Evolutionary conservation across 2,888 invertebrate genomes (phyloP).

Genomic region (Amphipyra berbera): DNA sequence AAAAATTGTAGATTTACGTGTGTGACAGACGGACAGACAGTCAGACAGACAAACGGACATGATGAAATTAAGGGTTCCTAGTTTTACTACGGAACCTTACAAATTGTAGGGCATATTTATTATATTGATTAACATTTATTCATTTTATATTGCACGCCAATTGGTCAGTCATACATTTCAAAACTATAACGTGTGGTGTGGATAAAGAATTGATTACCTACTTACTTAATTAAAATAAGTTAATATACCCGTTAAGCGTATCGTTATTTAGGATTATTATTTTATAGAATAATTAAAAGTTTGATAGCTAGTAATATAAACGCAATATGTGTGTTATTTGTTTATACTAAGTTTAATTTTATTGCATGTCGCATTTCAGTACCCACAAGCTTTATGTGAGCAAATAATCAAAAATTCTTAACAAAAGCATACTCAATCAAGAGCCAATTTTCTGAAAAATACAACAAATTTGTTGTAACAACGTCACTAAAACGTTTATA

Average conservation of each 20-base stretch:
- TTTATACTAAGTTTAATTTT: no score
- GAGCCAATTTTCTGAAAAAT: conserved; percentile 37
- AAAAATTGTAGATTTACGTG: no score
- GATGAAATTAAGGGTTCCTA: no score
- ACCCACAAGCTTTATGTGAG: conserved; percentile 4
- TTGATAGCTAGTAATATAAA: conserved; percentile 5
- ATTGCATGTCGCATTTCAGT: conserved; percentile 3
- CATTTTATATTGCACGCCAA: not conserved
- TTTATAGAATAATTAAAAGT: conserved; percentile 7
- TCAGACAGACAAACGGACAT: no score
- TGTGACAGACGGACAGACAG: no score
- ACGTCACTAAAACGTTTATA: conserved; percentile 55
- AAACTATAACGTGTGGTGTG: not conserved
- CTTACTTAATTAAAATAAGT: conserved; percentile 2
- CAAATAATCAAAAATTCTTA: conserved; percentile 25
- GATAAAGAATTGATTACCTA: not conserved
- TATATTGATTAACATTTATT: conserved; percentile 15
- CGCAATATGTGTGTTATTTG: not conserved
- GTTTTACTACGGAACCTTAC: no score
- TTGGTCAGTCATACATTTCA: not conserved
- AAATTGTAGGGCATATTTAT: conserved; percentile 4
- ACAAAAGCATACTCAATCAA: conserved; percentile 23
- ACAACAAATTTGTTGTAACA: conserved; percentile 48
- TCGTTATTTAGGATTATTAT: not conserved
- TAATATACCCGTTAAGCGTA: not conserved